A percentile compares a stretch with the other conserved stretches of the same genome.
Evolutionary conservation across 2,888 invertebrate species (phyloP).

Genomic region (Aspidapion aeneum): DNA sequence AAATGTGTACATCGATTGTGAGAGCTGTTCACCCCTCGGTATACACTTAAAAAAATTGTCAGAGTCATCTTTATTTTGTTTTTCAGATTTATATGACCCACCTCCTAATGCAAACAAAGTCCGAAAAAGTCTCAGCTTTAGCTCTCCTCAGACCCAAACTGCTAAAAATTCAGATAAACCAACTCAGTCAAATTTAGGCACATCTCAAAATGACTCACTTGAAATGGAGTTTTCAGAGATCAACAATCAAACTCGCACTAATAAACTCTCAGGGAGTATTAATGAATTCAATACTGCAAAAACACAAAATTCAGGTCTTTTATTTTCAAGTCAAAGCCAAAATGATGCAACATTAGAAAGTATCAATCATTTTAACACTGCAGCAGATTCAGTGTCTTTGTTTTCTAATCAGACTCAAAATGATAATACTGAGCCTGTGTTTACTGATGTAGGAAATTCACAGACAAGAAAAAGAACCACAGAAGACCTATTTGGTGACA

Average conservation of each 20-base stretch:
- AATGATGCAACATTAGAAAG: no score
- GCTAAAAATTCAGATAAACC: not conserved
- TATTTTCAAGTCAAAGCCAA: not conserved
- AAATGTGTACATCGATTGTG: no score
- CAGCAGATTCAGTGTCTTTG: not conserved
- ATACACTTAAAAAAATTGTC: no score
- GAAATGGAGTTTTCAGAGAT: not conserved
- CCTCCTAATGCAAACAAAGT: conserved; percentile 21
- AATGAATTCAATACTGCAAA: not conserved
- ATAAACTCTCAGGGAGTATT: not conserved
- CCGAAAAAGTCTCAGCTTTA: conserved; percentile 39
- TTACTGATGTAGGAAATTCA: not conserved
- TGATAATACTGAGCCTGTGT: not conserved
- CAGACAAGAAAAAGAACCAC: conserved; percentile 52
- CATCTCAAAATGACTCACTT: not conserved
- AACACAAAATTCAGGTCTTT: not conserved
- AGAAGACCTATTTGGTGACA: conserved; percentile 71
- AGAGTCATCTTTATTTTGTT: no score
- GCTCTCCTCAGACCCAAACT: conserved; percentile 18
- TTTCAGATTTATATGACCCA: not conserved
- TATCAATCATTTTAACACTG: no score
- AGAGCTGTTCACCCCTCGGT: no score
- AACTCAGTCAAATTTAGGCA: not conserved
- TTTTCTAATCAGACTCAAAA: not conserved
- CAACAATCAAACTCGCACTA: not conserved